Base-by-base conservation (phyloP, 2,113 vertebrate genomes). In the Etheostoma cragini region DNA sequence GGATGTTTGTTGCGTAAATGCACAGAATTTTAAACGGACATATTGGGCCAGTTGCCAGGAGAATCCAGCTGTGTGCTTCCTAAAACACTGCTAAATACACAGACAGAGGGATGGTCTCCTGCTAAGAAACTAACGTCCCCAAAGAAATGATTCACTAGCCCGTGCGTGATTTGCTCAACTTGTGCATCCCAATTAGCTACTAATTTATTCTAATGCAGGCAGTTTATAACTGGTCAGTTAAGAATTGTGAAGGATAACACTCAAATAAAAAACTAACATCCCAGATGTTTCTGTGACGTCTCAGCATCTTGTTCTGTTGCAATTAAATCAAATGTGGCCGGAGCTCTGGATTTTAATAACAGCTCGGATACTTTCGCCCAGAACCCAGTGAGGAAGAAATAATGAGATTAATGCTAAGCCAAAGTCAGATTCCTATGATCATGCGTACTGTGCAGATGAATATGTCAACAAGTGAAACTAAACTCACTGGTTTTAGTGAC, bases 261-360 rank as follows among this genome's bases (percentile, higher is more conserved):
- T 62, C 45, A 42, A 49, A 7, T 17, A 64, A 77, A 33, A 46
- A 78, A 62, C 26, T 30, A 53, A 76, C 10, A n/a, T 72, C 58
- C 26, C 13, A 52, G 16, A 78, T 63, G 57, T 56, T n/a, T 60
- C 19, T 5, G 12, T 22, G 24, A 19, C 35, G 63, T 61, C 22
- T 53, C 21, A 62, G 22, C 75, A 38, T 67, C 21, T 72, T 62
- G n/a, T 56, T 30, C n/a, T 24, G 26, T 10, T 38, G 26, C 17
- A 35, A 22, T 46, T 46, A 58, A 19, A 61, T 57, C 47, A 49
- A 12, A 72, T 47, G 13, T 24, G 13, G 21, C 57, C 67, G 46
- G 57, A 60, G n/a, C 60, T 54, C 22, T 26, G 22, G 11, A 64
- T 33, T 30, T 30, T 53, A 64, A 54, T 33, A 74, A 66, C 8